Evolutionary conservation across 2,888 invertebrate genomes (phyloP).

Genomic region (Torymus auratus): DNA sequence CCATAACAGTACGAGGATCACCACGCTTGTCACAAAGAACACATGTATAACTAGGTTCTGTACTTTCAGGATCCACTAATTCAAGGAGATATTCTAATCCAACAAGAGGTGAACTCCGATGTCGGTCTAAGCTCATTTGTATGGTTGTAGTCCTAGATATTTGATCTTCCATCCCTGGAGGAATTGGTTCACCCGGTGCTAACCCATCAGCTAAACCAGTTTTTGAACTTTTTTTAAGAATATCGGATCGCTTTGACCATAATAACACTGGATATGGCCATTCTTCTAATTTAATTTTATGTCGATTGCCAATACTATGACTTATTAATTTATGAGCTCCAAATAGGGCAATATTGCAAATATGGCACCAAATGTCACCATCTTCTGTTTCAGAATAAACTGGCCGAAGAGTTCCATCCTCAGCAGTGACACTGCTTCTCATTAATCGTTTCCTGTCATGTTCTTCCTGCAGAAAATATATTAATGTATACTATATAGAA

Average conservation of each 20-base stretch:
- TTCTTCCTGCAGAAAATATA: slow-evolving; percentile 71
- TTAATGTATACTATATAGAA: slow-evolving; percentile 27
- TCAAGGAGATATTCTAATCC: slow-evolving; percentile 91
- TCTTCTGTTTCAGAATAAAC: slow-evolving; percentile 75
- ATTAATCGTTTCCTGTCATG: slow-evolving; percentile 74
- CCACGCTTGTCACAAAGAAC: slow-evolving; percentile 88
- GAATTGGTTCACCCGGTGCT: slow-evolving; percentile 83
- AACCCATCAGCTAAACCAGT: slow-evolving; percentile 67
- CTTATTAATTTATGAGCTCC: slow-evolving; percentile 74
- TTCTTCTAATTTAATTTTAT: slow-evolving; percentile 75
- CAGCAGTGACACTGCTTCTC: slow-evolving; percentile 75
- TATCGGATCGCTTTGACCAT: slow-evolving; percentile 73
- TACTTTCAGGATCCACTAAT: slow-evolving; percentile 81
- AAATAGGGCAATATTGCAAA: slow-evolving; percentile 74
- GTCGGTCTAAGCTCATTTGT: slow-evolving; percentile 79
- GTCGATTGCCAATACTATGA: slow-evolving; percentile 75
- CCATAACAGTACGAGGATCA: slow-evolving; percentile 87
- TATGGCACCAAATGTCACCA: slow-evolving; percentile 76
- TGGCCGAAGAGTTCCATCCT: slow-evolving; percentile 74
- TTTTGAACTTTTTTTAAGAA: slow-evolving; percentile 65
- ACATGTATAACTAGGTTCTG: slow-evolving; percentile 87
- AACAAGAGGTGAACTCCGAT: slow-evolving; percentile 79
- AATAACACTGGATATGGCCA: slow-evolving; percentile 74
- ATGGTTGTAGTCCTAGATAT: slow-evolving; percentile 78
- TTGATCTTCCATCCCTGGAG: slow-evolving; percentile 85